Evolutionary conservation across 2,888 invertebrate species (phyloP).

Genomic region (Hydropsyche betteni): DNA sequence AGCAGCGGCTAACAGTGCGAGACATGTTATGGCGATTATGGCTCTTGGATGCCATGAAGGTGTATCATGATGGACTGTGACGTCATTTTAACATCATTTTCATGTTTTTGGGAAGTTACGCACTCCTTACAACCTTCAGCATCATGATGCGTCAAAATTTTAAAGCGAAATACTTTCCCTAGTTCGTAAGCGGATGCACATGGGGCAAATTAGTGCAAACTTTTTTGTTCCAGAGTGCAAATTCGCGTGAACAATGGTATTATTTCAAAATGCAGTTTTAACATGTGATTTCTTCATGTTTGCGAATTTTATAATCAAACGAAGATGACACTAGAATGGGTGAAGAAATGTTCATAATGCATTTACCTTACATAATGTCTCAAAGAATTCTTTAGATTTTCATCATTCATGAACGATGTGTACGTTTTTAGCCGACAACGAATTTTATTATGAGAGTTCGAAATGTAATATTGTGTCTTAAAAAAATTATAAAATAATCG

Average conservation of each 20-base stretch:
- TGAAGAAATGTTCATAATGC: too few relatives aligned
- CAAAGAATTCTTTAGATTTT: too few relatives aligned
- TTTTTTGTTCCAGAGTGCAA: constrained; percentile 2
- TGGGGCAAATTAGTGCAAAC: neutral
- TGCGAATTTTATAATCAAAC: too few relatives aligned
- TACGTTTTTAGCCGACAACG: too few relatives aligned
- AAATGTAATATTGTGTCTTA: too few relatives aligned
- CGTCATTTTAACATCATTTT: neutral
- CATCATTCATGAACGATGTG: too few relatives aligned
- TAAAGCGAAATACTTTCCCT: neutral
- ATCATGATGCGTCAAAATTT: neutral
- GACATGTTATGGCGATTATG: constrained; percentile 19
- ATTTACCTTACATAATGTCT: too few relatives aligned
- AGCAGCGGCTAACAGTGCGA: constrained; percentile 19
- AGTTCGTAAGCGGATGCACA: neutral
- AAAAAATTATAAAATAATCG: too few relatives aligned
- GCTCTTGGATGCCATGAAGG: neutral
- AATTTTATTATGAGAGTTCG: too few relatives aligned
- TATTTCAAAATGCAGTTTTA: too few relatives aligned
- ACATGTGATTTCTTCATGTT: too few relatives aligned
- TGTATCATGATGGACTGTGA: neutral
- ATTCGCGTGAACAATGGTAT: neutral
- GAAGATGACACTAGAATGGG: too few relatives aligned
- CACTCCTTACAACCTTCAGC: constrained; percentile 3
- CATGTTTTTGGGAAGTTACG: constrained; percentile 19